Percentiles rank a stretch among this genome's conserved stretches.
phyloP scores from a whole-genome alignment of 2,797 vertebrate species.

The Syngnathus acus region DNA sequence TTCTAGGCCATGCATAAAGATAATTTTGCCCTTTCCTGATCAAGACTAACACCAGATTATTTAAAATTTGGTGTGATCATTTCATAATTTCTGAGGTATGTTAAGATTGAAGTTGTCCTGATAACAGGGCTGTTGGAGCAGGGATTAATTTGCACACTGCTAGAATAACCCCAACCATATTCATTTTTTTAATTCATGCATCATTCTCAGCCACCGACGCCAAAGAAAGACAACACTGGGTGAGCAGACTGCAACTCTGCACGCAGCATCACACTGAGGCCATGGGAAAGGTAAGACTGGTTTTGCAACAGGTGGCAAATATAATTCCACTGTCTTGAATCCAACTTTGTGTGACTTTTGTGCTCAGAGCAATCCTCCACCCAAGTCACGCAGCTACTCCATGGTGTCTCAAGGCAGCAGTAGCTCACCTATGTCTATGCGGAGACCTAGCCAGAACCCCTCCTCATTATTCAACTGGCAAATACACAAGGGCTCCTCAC shows the following conservation, averaged over 20 bases:
- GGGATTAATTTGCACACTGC: background rate
- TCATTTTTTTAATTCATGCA: background rate
- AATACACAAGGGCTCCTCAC: constrained; percentile 72
- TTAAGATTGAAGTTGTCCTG: too few relatives aligned
- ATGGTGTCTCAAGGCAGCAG: constrained; percentile 89
- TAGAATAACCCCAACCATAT: background rate
- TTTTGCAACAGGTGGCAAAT: background rate
- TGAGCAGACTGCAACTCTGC: constrained; percentile 96
- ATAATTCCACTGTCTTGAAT: background rate
- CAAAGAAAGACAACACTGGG: constrained; percentile 98
- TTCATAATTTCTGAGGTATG: too few relatives aligned
- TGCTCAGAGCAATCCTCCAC: constrained; percentile 85
- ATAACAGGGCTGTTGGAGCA: background rate
- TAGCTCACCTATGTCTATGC: constrained; percentile 84
- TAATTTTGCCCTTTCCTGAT: too few relatives aligned
- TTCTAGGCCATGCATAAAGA: too few relatives aligned
- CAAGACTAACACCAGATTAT: too few relatives aligned
- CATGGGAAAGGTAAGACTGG: constrained; percentile 85
- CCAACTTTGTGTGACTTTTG: background rate
- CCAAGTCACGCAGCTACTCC: constrained; percentile 93
- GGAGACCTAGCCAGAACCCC: constrained; percentile 85
- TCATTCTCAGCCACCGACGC: constrained; percentile 80
- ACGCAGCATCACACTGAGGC: constrained; percentile 97
- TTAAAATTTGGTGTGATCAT: too few relatives aligned
- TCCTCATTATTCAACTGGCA: constrained; percentile 79